phyloP scores from a whole-genome alignment of 1,140 invertebrate genomes.

The Apis laboriosa region DNA sequence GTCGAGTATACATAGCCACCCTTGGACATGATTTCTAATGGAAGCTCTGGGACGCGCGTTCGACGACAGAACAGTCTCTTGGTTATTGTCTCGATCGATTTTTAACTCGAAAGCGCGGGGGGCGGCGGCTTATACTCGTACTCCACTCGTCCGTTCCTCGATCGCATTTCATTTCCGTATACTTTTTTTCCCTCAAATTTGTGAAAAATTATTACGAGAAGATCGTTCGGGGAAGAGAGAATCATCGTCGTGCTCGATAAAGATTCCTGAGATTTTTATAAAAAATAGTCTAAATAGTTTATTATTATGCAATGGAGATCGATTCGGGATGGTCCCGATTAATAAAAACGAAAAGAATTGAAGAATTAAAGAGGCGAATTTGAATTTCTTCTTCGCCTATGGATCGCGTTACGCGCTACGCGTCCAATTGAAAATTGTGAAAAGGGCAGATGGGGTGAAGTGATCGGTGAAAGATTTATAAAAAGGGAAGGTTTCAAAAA shows the following conservation, averaged over 20 bases:
- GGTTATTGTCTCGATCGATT: constrained; percentile 47
- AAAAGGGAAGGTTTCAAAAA: neutral
- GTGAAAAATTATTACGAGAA: neutral
- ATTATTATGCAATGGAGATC: constrained; percentile 38
- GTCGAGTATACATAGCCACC: neutral
- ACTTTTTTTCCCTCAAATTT: neutral
- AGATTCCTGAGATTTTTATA: constrained; percentile 39
- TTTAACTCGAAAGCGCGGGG: constrained; percentile 12
- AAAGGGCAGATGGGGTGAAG: neutral
- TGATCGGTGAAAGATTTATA: neutral
- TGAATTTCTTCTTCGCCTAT: neutral
- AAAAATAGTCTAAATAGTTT: neutral
- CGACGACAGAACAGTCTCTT: constrained; percentile 18
- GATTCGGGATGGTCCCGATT: neutral
- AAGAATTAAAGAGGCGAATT: neutral
- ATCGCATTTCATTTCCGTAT: neutral
- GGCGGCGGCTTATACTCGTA: neutral
- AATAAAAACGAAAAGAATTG: neutral
- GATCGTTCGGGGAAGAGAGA: constrained; percentile 25
- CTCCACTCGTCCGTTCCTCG: neutral
- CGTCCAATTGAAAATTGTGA: neutral
- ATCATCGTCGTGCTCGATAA: neutral
- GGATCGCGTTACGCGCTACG: neutral
- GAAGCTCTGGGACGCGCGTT: constrained; percentile 50
- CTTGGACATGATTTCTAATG: constrained; percentile 31